Base-by-base conservation (phyloP, 2,888 invertebrate species). In the Epistrophella euchroma region DNA sequence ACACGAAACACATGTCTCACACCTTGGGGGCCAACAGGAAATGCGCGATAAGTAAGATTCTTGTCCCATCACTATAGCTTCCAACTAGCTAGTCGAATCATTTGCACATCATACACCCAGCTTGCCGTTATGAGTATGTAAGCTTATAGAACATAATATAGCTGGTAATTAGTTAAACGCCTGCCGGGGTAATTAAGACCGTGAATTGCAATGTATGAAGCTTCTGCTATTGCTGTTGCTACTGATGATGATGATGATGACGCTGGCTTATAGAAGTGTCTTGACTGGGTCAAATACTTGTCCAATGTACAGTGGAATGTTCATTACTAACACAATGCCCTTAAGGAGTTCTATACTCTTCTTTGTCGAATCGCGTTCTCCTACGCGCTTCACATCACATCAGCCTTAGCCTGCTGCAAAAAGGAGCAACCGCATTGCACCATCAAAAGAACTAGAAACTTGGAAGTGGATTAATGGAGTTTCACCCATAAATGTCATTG, bases 401-500 rank as follows among this genome's bases (percentile, higher is more conserved):
- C 22, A 22, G 47, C 19, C 47, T 37, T 15, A 22, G 47, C 19
- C 47, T 19, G 19, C 22, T 15, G 28, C 66, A 35, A 43, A 52
- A 47, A 45, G 47, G 50, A 45, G 45, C 73, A 45, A 25, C 37
- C n/a, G 35, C 37, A 19, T 6, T 9, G 50, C 56, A 32, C 17
- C 32, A 55, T n/a, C 55, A 35, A n/a, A n/a, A 40, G 13, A 62
- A 72, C 72, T 72, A 64, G 68, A 73, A 83, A 77, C 77, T 58
- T 77, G 68, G 73, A 83, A 68, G 75, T 75, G 74, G 75, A 80
- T 84, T 84, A 84, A 84, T 80, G 71, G 45, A 80, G 84, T 84
- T 84, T 84, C 84, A 84, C 79, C 84, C 75, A 84, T 84, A 84
- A 84, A 84, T 84, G 84, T 84, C 84, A 80, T 75, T 75, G 58